Evolutionary conservation across 2,113 vertebrate genomes (phyloP), one percentile per base, ranked within the genome.

Genomic region (Trichomycterus rosablanca): DNA sequence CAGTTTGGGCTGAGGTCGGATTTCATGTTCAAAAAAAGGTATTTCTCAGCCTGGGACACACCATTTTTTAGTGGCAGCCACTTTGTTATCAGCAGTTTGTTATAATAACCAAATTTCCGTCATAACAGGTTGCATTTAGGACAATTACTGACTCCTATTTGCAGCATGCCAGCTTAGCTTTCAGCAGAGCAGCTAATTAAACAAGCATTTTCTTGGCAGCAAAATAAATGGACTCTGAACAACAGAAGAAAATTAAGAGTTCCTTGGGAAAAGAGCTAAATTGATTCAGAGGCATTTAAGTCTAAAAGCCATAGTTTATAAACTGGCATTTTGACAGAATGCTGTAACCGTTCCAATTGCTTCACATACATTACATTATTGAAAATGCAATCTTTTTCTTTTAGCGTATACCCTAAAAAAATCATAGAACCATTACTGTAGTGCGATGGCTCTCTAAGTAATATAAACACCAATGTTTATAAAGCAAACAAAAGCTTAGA

Each of bases 1-100:
- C 70, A 56, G 60, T 80, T 80, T 62, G 26, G 44, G 69, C 62
- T 63, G 55, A 43, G 71, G 68, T 80, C 68, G 68, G 60, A 77
- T 73, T 56, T 63, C 40, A 65, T 30, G 7, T 71, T 45, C 62
- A 60, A 40, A 68, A 59, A 80, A 26, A 61, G 19, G 69, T 52
- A 63, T 48, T 65, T 72, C 23, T 72, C 58, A 11, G 18, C 28
- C 34, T 8, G 15, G 51, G 58, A 57, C 10, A 43, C 23, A 59
- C 16, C 23, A 7, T 30, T 7, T 30, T 30, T 69, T 23, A 10
- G 7, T 14, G 18, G 23, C 22, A 43, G 16, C 22, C 19, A 15
- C 22, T 0, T 26, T 16, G 11, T 54, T 34, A 45, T 30, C 40
- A 59, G 48, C 42, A 45, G 55, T 54, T 59, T 58, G 18, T 14